phyloP scores from a whole-genome alignment of 2,888 invertebrate species.

The Hydrotaea cyrtoneurina region DNA sequence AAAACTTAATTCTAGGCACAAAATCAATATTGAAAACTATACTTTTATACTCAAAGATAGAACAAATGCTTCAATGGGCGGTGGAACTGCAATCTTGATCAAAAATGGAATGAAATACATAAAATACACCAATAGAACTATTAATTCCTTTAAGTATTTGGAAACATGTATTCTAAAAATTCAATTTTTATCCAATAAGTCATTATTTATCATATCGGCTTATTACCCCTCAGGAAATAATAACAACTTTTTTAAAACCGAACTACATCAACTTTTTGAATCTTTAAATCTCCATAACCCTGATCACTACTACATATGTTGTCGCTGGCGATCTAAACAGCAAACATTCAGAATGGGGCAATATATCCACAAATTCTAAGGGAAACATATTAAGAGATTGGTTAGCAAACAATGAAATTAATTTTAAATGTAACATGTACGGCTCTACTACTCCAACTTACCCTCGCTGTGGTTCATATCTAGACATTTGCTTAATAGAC shows the following conservation, averaged over 20 bases:
- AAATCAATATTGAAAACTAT: neutral
- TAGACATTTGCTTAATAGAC: conserved; percentile 51
- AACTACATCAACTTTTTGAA: neutral
- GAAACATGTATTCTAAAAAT: neutral
- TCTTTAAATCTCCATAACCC: neutral
- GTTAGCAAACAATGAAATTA: conserved; percentile 33
- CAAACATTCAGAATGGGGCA: too few relatives aligned
- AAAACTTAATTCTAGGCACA: neutral
- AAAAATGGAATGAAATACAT: conserved; percentile 3
- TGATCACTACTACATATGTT: neutral
- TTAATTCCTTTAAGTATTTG: too few relatives aligned
- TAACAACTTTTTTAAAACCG: neutral
- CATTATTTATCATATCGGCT: neutral
- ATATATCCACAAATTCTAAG: too few relatives aligned
- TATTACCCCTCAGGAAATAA: conserved; percentile 27
- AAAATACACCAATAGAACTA: conserved; percentile 3
- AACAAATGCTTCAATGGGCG: neutral
- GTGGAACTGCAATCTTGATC: neutral
- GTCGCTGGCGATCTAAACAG: conserved; percentile 7
- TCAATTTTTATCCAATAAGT: neutral
- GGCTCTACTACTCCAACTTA: conserved; percentile 46
- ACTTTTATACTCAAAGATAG: neutral
- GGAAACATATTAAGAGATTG: conserved; percentile 21
- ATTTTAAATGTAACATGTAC: conserved; percentile 45
- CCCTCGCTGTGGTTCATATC: conserved; percentile 40